Percentiles rank a stretch among this genome's conserved stretches.
Conservation (phyloP, 2,888 invertebrate species). For the Philhelius pedissequus region DNA sequence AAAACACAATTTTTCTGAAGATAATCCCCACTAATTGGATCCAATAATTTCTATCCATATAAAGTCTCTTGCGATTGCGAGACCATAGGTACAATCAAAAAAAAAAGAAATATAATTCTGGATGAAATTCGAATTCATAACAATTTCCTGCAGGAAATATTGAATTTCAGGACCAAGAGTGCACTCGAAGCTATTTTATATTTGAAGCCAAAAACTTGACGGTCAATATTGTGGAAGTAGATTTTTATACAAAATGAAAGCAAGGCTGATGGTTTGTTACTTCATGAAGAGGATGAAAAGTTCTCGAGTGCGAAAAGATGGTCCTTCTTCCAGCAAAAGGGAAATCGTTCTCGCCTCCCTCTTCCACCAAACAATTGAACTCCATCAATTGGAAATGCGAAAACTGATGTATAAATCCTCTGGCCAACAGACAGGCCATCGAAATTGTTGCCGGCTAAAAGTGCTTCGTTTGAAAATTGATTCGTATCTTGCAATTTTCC, state of each 20-base stretch:
- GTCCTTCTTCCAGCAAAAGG: conserved; percentile 7
- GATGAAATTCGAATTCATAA: conserved; percentile 7
- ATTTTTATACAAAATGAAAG: neutral
- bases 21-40: too few relatives aligned
- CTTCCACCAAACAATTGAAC: conserved; percentile 38
- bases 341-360: neutral
- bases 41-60: too few relatives aligned
- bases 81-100: too few relatives aligned
- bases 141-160: conserved; percentile 60
- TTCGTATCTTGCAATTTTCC: conserved; percentile 55
- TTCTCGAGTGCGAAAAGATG: conserved; percentile 21
- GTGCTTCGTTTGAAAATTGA: conserved; percentile 30
- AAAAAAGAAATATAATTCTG: too few relatives aligned
- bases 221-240: neutral
- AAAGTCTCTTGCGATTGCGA: too few relatives aligned
- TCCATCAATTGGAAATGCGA: neutral
- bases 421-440: neutral
- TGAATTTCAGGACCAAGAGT: conserved; percentile 49
- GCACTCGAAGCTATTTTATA: conserved; percentile 31
- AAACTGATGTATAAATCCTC: neutral
- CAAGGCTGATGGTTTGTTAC: conserved; percentile 12
- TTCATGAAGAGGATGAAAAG: conserved; percentile 28
- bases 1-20: too few relatives aligned
- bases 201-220: neutral
- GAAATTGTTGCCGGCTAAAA: neutral